phyloP scores from a whole-genome alignment of 2,888 invertebrate species.

The Andrena dorsata region DNA sequence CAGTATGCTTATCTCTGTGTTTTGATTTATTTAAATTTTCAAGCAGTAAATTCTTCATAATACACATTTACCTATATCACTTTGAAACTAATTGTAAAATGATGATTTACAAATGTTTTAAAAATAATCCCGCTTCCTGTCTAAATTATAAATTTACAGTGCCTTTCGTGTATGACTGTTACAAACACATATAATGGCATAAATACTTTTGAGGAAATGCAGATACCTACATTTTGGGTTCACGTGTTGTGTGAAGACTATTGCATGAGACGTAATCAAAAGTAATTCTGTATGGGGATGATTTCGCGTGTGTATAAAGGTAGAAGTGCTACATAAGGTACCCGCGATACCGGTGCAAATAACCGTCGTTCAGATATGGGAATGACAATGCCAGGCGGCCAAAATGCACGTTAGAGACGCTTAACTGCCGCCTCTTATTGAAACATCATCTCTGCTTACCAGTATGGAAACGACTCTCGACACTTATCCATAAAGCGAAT shows the following conservation, averaged over 20 bases:
- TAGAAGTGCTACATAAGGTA: constrained; percentile 58
- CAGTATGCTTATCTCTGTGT: too few species aligned
- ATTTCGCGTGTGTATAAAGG: constrained; percentile 61
- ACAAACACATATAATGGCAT: too few species aligned
- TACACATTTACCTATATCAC: not conserved
- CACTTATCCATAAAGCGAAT: constrained; percentile 78
- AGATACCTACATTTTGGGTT: not conserved
- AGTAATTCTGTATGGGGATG: constrained; percentile 60
- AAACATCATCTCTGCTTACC: constrained; percentile 79
- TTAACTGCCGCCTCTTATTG: constrained; percentile 81
- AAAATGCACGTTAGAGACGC: constrained; percentile 81
- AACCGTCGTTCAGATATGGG: constrained; percentile 75
- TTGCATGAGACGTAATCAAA: constrained; percentile 58
- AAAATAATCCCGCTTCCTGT: not conserved
- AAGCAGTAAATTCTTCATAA: too few species aligned
- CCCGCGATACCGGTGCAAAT: constrained; percentile 63
- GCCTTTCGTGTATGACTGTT: not conserved
- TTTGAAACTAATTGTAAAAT: not conserved
- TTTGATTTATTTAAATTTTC: too few species aligned
- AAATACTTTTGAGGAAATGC: not conserved
- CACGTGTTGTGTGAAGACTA: not conserved
- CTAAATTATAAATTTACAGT: not conserved
- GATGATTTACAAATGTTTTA: too few species aligned
- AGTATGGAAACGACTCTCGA: constrained; percentile 67
- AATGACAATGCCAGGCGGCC: constrained; percentile 76